phyloP scores from a whole-genome alignment of 2,888 invertebrate species.

The Nomada lathburiana region DNA sequence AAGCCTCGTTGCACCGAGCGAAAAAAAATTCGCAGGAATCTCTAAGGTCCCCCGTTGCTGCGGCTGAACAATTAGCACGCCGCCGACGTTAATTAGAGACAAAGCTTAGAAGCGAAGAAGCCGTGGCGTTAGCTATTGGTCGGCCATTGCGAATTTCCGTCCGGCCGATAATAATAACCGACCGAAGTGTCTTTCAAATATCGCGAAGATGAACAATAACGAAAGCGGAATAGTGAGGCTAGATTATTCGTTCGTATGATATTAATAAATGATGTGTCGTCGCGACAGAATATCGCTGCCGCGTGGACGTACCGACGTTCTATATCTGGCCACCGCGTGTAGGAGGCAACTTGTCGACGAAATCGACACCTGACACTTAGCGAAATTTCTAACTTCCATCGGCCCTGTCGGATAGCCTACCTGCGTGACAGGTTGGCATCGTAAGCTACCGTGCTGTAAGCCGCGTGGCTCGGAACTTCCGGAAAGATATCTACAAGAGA shows the following conservation, averaged over 20 bases:
- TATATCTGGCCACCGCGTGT: too few relatives aligned
- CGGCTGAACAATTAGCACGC: slow-evolving; percentile 73
- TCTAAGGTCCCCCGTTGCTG: slow-evolving; percentile 58
- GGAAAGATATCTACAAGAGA: too few relatives aligned
- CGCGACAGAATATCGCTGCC: too few relatives aligned
- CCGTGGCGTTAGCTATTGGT: neutral
- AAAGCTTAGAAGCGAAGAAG: slow-evolving; percentile 62
- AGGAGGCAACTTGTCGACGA: too few relatives aligned
- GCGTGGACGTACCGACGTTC: too few relatives aligned
- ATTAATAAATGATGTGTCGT: too few relatives aligned
- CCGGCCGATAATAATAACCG: neutral
- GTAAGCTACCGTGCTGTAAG: too few relatives aligned
- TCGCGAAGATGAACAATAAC: neutral
- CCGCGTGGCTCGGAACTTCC: too few relatives aligned
- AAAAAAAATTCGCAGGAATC: slow-evolving; percentile 62
- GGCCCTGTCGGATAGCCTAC: too few relatives aligned
- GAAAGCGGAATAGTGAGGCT: too few relatives aligned
- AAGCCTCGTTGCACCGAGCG: slow-evolving; percentile 45
- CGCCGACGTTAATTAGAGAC: slow-evolving; percentile 73
- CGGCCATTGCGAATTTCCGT: slow-evolving; percentile 56
- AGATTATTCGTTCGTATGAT: too few relatives aligned
- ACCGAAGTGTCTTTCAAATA: neutral
- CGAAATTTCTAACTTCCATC: neutral
- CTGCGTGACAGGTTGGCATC: too few relatives aligned
- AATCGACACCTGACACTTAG: neutral